phyloP scores from a whole-genome alignment of 2,797 vertebrate species.

The Rhynchonycteris naso region DNA sequence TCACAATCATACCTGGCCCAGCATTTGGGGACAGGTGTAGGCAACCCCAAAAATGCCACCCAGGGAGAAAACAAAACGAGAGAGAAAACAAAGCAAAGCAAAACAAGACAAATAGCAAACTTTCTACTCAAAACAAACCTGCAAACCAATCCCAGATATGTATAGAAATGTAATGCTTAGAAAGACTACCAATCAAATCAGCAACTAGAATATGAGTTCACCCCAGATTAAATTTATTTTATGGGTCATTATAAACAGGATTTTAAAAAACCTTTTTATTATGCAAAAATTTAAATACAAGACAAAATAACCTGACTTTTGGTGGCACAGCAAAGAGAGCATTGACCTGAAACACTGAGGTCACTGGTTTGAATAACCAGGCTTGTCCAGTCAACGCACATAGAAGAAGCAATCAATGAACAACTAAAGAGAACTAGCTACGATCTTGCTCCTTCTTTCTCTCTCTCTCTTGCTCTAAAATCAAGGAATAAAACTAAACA shows the following conservation, averaged over 20 bases:
- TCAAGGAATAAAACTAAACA: too few relatives aligned
- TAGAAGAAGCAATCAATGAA: too few relatives aligned
- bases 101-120: neutral
- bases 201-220: neutral
- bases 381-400: too few relatives aligned
- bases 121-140: neutral
- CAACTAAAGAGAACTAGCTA: too few relatives aligned
- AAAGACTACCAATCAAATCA: neutral
- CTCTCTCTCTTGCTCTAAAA: too few relatives aligned
- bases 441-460: too few relatives aligned
- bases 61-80: neutral
- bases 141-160: neutral
- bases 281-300: neutral
- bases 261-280: neutral
- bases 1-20: neutral
- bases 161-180: neutral
- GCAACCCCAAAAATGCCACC: neutral
- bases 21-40: neutral
- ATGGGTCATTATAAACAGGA: neutral
- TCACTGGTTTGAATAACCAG: too few relatives aligned
- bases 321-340: too few relatives aligned
- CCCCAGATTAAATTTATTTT: constrained; percentile 5
- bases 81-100: neutral
- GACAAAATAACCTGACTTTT: neutral
- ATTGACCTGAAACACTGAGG: too few relatives aligned